Evolutionary conservation across 2,113 vertebrate species (phyloP), one percentile per base, ranked within the genome.

Genomic region (Anseranas semipalmata): DNA sequence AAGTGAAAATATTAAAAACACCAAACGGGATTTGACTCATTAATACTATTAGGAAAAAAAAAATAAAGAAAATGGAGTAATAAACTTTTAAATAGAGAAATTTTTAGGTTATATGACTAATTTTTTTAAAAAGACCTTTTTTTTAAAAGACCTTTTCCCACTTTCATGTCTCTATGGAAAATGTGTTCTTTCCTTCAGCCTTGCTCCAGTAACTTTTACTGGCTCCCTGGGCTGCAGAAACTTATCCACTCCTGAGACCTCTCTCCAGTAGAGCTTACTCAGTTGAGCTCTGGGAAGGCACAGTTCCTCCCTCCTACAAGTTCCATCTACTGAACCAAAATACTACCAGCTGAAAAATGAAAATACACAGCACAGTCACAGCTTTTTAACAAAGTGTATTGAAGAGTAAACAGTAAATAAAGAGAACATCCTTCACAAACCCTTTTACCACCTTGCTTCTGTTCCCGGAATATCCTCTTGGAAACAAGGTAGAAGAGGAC

Each of bases 291-390:
- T 30, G 7, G 19, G 27, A 76, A 63, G 12, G 7, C 30, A 32
- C 19, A 41, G 6, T n/a, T 30, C 8, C 4, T 60, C 56, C 8
- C 8, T 70, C 55, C 12, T 12, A 37, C 4, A 52, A 41, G 28
- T 55, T 14, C 10, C 28, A 59, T 58, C 24, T 82, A 3, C 25
- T 60, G 39, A 74, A 55, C 39, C 14, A 75, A 45, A 72, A 59
- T 41, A 15, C 18, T 28, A 58, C 41, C 35, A 62, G 22, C 12
- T 5, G 1, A 63, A 33, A 37, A 73, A 43, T 17, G 37, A 65
- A 39, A 88, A 50, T 13, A 39, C 1, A 1, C 4, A 50, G 32
- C 5, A 19, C 4, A 76, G 22, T 20, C 0, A 6, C 32, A 70
- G 17, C 17, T 77, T 85, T 81, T 68, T 65, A 41, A 45, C 10